phyloP scores from a whole-genome alignment of 2,888 invertebrate species.

The Cerastis rubricosa region DNA sequence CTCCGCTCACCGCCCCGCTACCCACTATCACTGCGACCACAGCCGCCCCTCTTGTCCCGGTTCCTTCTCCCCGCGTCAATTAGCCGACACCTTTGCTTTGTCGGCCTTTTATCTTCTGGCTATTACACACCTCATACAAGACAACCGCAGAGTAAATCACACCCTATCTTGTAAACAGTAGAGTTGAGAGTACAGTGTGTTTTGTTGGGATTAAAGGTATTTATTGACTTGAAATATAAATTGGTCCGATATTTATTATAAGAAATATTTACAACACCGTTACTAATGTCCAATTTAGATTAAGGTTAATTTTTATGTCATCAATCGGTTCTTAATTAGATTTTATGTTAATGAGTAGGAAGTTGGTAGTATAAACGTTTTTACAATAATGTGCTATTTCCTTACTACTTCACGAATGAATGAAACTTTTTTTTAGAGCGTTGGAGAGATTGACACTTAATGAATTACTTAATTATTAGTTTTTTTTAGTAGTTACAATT shows the following conservation, averaged over 20 bases:
- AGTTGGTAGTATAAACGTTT: constrained; percentile 38
- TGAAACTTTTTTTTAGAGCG: constrained; percentile 17
- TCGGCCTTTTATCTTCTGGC: constrained; percentile 80
- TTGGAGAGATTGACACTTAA: constrained; percentile 5
- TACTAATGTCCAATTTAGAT: constrained; percentile 67
- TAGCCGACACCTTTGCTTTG: constrained; percentile 86
- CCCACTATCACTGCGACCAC: constrained; percentile 65
- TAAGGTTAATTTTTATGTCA: constrained; percentile 54
- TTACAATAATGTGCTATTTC: constrained; percentile 47
- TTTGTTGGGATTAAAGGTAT: constrained; percentile 61
- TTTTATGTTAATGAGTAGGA: constrained; percentile 59
- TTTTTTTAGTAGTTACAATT: neutral
- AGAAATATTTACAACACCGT: constrained; percentile 69
- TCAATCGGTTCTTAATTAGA: constrained; percentile 55
- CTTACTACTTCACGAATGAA: constrained; percentile 22
- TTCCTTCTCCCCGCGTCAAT: constrained; percentile 84
- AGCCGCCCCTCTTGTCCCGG: constrained; percentile 65
- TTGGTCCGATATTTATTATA: constrained; percentile 63
- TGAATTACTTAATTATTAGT: constrained; percentile 2
- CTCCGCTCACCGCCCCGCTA: constrained; percentile 40
- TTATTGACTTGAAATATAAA: constrained; percentile 72
- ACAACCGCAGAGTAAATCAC: constrained; percentile 51
- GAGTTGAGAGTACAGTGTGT: constrained; percentile 39
- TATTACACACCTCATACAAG: constrained; percentile 72
- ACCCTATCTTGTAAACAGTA: constrained; percentile 53